Evolutionary conservation across 1,140 invertebrate genomes (phyloP).

Genomic region (Atopsyche davidsoni): DNA sequence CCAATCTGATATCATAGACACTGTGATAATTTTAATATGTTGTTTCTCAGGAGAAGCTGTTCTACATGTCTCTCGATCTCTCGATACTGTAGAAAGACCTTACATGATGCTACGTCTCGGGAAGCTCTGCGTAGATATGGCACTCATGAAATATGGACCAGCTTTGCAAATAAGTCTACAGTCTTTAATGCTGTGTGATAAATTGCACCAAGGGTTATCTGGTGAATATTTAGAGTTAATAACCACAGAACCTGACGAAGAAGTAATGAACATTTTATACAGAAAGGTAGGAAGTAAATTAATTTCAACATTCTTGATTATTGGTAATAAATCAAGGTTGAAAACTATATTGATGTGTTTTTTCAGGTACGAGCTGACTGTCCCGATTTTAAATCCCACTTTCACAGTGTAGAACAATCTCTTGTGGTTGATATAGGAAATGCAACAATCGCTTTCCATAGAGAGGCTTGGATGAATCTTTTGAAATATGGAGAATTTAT

Average conservation of each 20-base stretch:
- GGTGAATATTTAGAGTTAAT: slow-evolving; percentile 75
- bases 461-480: slow-evolving; percentile 65
- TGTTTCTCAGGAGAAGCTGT: slow-evolving; percentile 41
- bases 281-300: slow-evolving; percentile 54
- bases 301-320: neutral
- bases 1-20: no score
- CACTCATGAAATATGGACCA: slow-evolving; percentile 72
- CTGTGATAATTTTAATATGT: no score
- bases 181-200: slow-evolving; percentile 69
- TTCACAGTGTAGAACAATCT: slow-evolving; percentile 75
- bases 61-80: slow-evolving; percentile 53
- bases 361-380: slow-evolving; percentile 68
- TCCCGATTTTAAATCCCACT: slow-evolving; percentile 76
- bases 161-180: slow-evolving; percentile 69
- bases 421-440: slow-evolving; percentile 64
- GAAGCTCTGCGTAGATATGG: slow-evolving; percentile 65
- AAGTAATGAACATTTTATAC: slow-evolving; percentile 68
- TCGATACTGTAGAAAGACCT: slow-evolving; percentile 60
- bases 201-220: slow-evolving; percentile 65
- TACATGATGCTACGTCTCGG: slow-evolving; percentile 70
- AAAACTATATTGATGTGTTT: slow-evolving; percentile 13
- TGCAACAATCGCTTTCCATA: slow-evolving; percentile 62
- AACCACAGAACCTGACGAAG: slow-evolving; percentile 52
- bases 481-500: slow-evolving; percentile 55
- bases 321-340: neutral